Base-by-base conservation (phyloP, 2,888 invertebrate species). In the Petrophora chlorosata region DNA sequence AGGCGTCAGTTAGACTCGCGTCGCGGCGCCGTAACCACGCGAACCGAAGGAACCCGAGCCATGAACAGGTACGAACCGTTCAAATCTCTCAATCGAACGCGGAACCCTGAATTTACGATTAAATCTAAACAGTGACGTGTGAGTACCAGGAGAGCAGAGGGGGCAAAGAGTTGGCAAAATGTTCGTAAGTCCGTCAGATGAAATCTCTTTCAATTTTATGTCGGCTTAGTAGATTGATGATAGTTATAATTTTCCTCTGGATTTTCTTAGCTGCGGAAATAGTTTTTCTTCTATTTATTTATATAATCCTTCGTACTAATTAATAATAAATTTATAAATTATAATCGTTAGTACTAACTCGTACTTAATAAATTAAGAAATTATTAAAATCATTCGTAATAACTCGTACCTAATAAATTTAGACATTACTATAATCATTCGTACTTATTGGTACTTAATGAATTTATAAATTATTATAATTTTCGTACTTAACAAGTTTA, bases 1-100 rank as follows among this genome's bases (percentile, higher is more conserved):
- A 74, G 75, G 74, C 74, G 73, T 65, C 71, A 85, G 85, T 84
- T 56, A 61, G 61, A 63, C 65, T 63, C 64, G 58, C 65, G 58
- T 63, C 59, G 68, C 64, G 65, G 49, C 51, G 61, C 67, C 63
- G 73, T 41, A 39, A 57, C 60, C 65, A 67, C 74, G 71, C 63
- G 65, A 40, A 55, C 36, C 53, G 43, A 43, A 56, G 47, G 47
- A 49, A 56, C 67, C 65, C 66, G 61, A 62, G 68, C 67, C 60
- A 83, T 82, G 79, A 72, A 75, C 59, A 78, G 78, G 79, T 80
- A 69, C 65, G 72, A 65, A 38, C 35, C 29, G 33, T 41, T 32
- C 25, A 16, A 15, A 29, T 17, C 4, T 29, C 34, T 44, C 39
- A 46, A 38, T 17, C 29, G 30, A 23, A 25, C 28, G 9, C 35